Evolutionary conservation across 37 sponge, comb jelly and placozoan genomes (phyloP).

Genomic region (Ianthella basta): DNA sequence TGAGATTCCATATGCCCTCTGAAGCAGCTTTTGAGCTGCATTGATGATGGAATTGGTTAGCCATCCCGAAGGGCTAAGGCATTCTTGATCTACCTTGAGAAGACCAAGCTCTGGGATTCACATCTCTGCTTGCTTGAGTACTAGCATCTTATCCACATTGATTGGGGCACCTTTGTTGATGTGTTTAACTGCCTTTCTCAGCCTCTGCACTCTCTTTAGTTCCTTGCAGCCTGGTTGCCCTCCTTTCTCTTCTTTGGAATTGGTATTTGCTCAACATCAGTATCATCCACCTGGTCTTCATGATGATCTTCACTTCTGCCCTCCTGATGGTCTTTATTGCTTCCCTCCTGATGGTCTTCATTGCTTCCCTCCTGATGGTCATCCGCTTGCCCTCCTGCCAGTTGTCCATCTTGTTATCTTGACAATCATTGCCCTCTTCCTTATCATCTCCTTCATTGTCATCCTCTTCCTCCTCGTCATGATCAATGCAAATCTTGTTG

Average conservation of each 20-base stretch:
- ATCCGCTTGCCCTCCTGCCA: neutral
- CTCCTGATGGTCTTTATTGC: neutral
- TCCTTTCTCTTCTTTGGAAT: neutral
- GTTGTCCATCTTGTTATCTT: constrained; percentile 2
- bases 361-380: neutral
- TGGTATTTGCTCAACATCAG: too few species aligned
- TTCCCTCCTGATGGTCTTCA: neutral
- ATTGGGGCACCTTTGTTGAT: constrained; percentile 17
- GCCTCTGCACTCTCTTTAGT: neutral
- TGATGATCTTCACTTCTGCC: neutral
- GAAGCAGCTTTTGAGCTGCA: constrained; percentile 42
- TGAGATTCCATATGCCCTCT: neutral
- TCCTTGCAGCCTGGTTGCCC: constrained; percentile 7
- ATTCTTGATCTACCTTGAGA: neutral
- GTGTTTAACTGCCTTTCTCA: neutral
- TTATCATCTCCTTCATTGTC: neutral
- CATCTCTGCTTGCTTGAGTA: neutral
- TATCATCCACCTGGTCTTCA: neutral
- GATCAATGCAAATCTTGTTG: constrained; percentile 10
- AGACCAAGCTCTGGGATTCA: constrained; percentile 21
- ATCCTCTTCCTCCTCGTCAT: too few species aligned
- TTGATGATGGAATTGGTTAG: constrained; percentile 29
- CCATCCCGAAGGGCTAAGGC: constrained; percentile 19
- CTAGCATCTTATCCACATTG: neutral
- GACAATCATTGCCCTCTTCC: neutral